phyloP scores from a whole-genome alignment of 2,888 invertebrate genomes.

The Rhodophaea formosa region DNA sequence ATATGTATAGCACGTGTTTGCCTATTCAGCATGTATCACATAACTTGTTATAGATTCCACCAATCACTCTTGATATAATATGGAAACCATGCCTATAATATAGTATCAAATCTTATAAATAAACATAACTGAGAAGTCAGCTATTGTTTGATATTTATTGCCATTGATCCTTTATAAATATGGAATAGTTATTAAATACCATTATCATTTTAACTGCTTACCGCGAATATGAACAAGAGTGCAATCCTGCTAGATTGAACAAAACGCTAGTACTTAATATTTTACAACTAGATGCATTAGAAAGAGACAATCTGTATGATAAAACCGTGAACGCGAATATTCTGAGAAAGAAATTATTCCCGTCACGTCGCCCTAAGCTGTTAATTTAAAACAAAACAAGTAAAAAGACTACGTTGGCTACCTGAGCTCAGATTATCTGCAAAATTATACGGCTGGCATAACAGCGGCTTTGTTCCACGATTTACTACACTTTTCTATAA shows the following conservation, averaged over 20 bases:
- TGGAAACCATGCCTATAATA: background rate
- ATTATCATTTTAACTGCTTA: background rate
- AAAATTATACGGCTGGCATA: slow-evolving; percentile 61
- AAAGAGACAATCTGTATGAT: too few species aligned
- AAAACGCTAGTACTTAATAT: too few species aligned
- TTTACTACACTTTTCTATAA: slow-evolving; percentile 44
- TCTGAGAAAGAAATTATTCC: background rate
- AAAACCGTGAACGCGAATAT: background rate
- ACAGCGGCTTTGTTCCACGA: slow-evolving; percentile 54
- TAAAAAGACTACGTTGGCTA: slow-evolving; percentile 59
- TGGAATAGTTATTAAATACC: background rate
- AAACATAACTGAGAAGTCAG: background rate
- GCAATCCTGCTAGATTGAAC: too few species aligned
- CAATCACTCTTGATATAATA: background rate
- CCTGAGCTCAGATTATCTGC: slow-evolving; percentile 59
- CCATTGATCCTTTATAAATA: background rate
- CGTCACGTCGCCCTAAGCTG: slow-evolving; percentile 15
- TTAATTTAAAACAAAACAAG: slow-evolving; percentile 28
- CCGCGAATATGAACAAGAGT: background rate
- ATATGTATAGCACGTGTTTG: background rate
- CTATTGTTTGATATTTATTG: background rate
- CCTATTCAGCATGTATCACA: background rate
- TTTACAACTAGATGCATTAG: too few species aligned
- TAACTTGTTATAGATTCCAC: background rate
- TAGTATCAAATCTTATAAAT: background rate